Conservation (phyloP, 2,797 vertebrate genomes). For the Pseudomugil gertrudae region DNA sequence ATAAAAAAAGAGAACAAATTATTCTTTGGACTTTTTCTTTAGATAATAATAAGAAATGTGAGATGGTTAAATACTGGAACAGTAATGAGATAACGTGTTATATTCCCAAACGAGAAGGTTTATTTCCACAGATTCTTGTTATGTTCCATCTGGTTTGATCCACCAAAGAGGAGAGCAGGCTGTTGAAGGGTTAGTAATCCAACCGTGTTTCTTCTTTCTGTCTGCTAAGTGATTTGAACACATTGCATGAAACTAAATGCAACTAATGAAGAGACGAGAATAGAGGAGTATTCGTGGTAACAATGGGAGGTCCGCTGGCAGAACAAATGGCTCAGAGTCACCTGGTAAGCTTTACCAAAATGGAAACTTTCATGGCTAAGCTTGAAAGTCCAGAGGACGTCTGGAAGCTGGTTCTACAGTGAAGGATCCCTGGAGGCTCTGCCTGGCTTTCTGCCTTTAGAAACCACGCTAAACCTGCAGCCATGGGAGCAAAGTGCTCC, state of each 20-base stretch:
- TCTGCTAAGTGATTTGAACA: too few species aligned
- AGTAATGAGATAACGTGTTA: too few species aligned
- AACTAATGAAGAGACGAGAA: not conserved
- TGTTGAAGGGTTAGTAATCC: not conserved
- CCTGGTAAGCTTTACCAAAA: not conserved
- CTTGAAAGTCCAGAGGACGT: not conserved
- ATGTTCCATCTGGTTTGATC: too few species aligned
- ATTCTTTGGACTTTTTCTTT: too few species aligned
- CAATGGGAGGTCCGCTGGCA: not conserved
- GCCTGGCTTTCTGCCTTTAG: not conserved
- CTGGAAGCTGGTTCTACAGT: not conserved
- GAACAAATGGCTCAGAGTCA: not conserved
- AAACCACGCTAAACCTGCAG: not conserved
- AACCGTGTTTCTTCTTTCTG: not conserved
- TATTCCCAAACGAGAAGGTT: too few species aligned
- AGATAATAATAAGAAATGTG: too few species aligned
- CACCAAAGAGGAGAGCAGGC: too few species aligned
- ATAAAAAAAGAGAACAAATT: too few species aligned
- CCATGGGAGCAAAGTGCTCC: not conserved
- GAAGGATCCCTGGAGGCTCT: not conserved
- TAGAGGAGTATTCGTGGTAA: not conserved
- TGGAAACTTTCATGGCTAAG: not conserved
- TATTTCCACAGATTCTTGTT: too few species aligned
- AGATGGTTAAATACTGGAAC: too few species aligned
- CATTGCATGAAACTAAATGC: too few species aligned